Conservation (phyloP, 2,113 vertebrate genomes). For the Sinocyclocheilus grahami region DNA sequence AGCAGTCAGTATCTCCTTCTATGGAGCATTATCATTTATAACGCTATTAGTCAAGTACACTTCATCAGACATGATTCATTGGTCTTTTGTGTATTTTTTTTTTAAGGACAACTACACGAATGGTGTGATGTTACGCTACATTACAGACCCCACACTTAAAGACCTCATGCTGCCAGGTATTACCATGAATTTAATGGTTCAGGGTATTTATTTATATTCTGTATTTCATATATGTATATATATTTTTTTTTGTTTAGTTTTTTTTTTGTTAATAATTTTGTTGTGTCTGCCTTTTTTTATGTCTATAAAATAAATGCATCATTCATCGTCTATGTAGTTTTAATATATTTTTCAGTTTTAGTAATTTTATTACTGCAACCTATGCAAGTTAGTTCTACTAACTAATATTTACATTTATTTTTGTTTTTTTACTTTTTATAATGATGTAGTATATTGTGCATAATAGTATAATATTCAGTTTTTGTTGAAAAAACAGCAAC, state of each 20-base stretch:
- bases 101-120: slow-evolving; percentile 77
- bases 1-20: slow-evolving; percentile 70
- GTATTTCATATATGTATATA: no score
- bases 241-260: no score
- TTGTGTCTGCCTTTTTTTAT: background rate
- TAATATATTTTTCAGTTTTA: background rate
- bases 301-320: no score
- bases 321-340: background rate
- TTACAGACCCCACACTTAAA: slow-evolving; percentile 85
- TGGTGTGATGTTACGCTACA: slow-evolving; percentile 84
- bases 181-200: background rate
- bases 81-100: background rate
- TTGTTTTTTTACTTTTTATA: no score
- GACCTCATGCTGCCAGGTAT: slow-evolving; percentile 78
- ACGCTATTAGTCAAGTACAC: background rate
- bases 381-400: background rate
- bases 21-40: background rate
- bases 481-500: no score
- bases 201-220: no score
- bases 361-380: background rate
- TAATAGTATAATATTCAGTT: no score
- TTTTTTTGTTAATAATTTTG: no score
- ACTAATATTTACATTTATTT: background rate
- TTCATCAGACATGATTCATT: background rate
- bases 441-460: no score